Conservation (phyloP, 2,797 vertebrate species). For the Sarcoramphus papa region DNA sequence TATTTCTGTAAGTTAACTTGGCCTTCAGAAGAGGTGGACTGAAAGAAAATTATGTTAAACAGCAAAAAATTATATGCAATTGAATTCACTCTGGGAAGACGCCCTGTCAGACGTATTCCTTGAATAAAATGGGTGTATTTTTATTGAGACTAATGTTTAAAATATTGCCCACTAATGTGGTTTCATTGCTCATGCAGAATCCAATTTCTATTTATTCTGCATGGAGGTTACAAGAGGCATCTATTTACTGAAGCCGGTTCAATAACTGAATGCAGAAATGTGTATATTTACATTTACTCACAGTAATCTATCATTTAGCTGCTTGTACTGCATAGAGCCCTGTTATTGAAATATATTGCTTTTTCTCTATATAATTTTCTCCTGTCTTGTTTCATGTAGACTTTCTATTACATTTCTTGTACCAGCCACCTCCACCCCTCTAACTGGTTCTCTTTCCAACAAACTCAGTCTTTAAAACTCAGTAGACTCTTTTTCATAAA, state of each 20-base stretch:
- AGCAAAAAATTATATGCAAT: neutral
- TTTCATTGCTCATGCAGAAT: constrained; percentile 13
- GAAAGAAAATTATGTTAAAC: constrained; percentile 3
- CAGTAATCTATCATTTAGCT: constrained; percentile 30
- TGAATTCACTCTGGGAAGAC: neutral
- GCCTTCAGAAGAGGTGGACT: neutral
- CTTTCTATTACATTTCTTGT: neutral
- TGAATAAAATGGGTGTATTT: neutral
- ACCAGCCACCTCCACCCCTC: neutral
- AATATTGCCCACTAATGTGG: constrained; percentile 16
- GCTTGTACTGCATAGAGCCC: neutral
- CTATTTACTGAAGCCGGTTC: constrained; percentile 35
- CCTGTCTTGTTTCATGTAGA: neutral
- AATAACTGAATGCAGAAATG: constrained; percentile 27
- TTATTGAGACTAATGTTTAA: neutral
- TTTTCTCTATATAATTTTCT: constrained; percentile 27
- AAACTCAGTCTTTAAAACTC: neutral
- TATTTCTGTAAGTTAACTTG: neutral
- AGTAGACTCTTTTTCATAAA: neutral
- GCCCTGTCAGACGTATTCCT: neutral
- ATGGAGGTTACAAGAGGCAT: neutral
- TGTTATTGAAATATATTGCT: constrained; percentile 13
- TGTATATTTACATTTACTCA: constrained; percentile 23
- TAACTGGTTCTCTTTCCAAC: neutral
- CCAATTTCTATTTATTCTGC: constrained; percentile 38